Evolutionary conservation across 23 tunicate species (phyloP).

Genomic region (Ciona savignyi): DNA sequence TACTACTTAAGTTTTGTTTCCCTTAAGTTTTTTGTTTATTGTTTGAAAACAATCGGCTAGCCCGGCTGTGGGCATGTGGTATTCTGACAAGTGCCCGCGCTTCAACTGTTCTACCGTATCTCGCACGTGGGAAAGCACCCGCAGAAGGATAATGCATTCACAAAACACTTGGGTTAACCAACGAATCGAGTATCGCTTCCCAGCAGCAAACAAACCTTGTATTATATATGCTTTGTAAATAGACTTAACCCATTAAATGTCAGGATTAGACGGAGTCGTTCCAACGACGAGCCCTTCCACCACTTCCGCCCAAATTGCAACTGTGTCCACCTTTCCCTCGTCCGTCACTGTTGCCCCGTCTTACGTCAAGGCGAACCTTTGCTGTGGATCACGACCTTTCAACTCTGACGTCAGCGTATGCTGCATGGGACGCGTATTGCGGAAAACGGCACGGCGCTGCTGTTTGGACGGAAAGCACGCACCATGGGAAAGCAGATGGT

Average conservation of each 20-base stretch:
- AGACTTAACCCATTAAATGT: not conserved
- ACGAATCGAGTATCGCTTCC: no score
- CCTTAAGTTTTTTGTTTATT: no score
- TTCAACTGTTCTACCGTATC: no score
- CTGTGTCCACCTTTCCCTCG: not conserved
- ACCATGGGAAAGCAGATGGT: not conserved
- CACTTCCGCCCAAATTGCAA: not conserved
- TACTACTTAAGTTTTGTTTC: no score
- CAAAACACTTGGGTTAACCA: no score
- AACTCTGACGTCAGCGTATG: constrained; percentile 8
- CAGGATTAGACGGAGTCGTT: not conserved
- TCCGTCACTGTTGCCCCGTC: not conserved
- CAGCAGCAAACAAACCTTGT: no score
- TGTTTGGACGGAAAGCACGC: not conserved
- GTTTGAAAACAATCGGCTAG: no score
- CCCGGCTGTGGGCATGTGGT: no score
- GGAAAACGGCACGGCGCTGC: not conserved
- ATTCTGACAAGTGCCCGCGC: no score
- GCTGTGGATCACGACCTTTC: constrained; percentile 17
- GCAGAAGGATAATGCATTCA: no score
- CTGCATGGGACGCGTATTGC: constrained; percentile 8
- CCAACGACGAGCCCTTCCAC: not conserved
- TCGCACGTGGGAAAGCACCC: no score
- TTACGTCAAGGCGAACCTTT: not conserved
- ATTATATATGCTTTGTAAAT: no score